These are phyloP conservation scores for Agrochola litura DNA, from an alignment of 2,888 invertebrate species.

Conservation along the genomic window DNA sequence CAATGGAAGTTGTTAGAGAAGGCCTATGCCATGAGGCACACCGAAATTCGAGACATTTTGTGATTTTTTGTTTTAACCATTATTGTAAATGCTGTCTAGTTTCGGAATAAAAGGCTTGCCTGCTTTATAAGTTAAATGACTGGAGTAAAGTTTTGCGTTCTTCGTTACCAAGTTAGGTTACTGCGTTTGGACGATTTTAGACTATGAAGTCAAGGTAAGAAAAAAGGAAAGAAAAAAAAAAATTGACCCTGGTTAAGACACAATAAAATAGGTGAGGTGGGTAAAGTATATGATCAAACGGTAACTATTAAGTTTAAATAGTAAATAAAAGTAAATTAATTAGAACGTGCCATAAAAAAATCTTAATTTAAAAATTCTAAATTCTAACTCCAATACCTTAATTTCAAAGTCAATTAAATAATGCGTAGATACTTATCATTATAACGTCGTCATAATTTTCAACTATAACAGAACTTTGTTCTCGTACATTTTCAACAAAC, in stretches of 20 bases:
- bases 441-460: slow-evolving; percentile 58
- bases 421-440: slow-evolving; percentile 42
- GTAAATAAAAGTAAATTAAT: not conserved
- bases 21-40: too few relatives aligned
- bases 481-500: slow-evolving; percentile 64
- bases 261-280: too few relatives aligned
- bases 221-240: too few relatives aligned
- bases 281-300: not conserved
- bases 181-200: not conserved
- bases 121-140: not conserved
- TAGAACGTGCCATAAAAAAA: not conserved
- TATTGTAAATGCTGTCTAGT: too few relatives aligned
- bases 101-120: too few relatives aligned
- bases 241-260: too few relatives aligned
- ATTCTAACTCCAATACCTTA: not conserved
- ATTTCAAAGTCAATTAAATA: slow-evolving; percentile 36
- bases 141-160: too few relatives aligned
- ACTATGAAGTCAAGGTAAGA: too few relatives aligned
- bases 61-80: too few relatives aligned
- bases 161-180: not conserved
- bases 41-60: too few relatives aligned
- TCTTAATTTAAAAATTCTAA: not conserved
- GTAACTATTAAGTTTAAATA: not conserved
- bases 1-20: too few relatives aligned
- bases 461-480: slow-evolving; percentile 60